Evolutionary conservation across 1,140 invertebrate species (phyloP).

Genomic region (Homarus americanus): DNA sequence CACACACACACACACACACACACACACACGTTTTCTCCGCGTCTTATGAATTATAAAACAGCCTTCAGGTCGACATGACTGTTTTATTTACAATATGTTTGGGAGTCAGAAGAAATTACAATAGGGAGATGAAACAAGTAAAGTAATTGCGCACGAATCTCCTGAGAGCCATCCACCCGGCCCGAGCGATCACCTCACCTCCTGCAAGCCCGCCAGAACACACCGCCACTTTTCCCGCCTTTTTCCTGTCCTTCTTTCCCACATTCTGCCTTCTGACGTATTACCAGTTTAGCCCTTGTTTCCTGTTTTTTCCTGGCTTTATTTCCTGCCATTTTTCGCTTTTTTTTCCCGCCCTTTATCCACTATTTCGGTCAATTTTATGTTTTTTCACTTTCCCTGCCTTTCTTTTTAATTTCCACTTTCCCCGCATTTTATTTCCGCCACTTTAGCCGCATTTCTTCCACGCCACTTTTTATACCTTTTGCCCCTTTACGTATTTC

Average conservation of each 20-base stretch:
- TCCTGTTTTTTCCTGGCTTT: no score
- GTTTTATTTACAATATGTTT: constrained; percentile 70
- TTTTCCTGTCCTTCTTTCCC: not conserved
- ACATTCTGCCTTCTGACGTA: not conserved
- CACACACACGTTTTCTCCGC: not conserved
- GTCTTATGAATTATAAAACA: constrained; percentile 58
- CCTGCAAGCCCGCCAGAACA: no score
- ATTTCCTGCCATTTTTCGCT: no score
- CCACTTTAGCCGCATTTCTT: no score
- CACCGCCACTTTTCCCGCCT: not conserved
- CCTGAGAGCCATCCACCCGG: constrained; percentile 31
- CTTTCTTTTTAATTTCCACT: no score
- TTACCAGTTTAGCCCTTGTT: no score
- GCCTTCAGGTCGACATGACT: constrained; percentile 35
- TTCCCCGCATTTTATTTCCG: no score
- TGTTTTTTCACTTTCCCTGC: no score
- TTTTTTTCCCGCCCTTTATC: no score
- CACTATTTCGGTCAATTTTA: no score
- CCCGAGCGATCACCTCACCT: constrained; percentile 3
- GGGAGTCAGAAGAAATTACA: constrained; percentile 64
- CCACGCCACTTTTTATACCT: no score
- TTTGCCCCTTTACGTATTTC: no score
- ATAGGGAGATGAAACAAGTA: constrained; percentile 61
- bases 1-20: not conserved
- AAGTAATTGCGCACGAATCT: constrained; percentile 47